Percentiles rank a stretch among this genome's conserved stretches.
phyloP scores from a whole-genome alignment of 2,113 vertebrate species.

The Riparia riparia region DNA sequence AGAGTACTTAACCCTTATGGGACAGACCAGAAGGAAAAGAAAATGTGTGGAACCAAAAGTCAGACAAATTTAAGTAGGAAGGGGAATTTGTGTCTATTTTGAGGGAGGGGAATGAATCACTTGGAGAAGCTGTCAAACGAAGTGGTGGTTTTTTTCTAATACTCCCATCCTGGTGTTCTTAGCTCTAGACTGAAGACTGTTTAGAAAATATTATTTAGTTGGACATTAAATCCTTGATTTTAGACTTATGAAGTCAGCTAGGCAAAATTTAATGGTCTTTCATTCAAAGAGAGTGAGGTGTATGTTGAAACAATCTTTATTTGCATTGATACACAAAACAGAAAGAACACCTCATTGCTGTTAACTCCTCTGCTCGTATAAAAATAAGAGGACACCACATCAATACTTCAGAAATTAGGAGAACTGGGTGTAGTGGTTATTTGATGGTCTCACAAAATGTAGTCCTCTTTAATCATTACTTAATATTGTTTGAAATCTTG shows the following conservation, averaged over 20 bases:
- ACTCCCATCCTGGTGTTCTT: not conserved
- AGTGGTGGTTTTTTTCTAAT: not conserved
- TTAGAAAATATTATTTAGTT: not conserved
- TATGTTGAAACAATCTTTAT: not conserved
- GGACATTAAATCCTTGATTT: not conserved
- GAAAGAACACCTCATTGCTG: not conserved
- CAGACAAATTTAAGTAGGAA: not conserved
- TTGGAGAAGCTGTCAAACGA: not conserved
- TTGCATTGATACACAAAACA: not conserved
- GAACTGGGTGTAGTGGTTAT: not conserved
- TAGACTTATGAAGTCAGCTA: not conserved
- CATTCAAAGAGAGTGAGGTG: not conserved
- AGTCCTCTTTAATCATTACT: not conserved
- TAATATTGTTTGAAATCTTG: not conserved
- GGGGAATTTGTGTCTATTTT: not conserved
- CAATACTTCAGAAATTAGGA: not conserved
- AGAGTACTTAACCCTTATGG: not conserved
- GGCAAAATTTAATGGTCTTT: not conserved
- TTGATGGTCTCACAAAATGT: not conserved
- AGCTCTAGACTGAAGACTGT: not conserved
- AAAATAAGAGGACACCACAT: not conserved
- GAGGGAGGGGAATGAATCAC: not conserved
- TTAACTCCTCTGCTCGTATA: not conserved
- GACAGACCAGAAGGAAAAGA: not conserved
- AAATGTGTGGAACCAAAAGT: not conserved